phyloP scores from a whole-genome alignment of 2,797 vertebrate genomes.

The Phataginus tetradactyla region DNA sequence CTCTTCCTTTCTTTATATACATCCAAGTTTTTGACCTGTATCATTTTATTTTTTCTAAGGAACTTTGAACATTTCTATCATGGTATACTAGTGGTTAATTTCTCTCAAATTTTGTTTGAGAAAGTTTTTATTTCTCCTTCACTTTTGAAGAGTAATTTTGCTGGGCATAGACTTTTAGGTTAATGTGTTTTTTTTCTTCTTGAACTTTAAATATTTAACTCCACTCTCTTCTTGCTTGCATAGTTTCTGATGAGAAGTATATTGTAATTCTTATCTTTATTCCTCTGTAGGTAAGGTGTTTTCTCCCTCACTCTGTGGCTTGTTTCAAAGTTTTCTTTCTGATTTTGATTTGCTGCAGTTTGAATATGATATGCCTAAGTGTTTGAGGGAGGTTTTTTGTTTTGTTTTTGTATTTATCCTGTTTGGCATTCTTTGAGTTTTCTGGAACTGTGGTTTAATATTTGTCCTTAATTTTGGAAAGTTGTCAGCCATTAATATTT shows the following conservation, averaged over 20 bases:
- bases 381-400: not conserved
- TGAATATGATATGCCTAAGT: not conserved
- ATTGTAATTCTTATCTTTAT: not conserved
- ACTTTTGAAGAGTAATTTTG: constrained; percentile 18
- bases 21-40: not conserved
- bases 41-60: not conserved
- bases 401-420: not conserved
- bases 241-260: not conserved
- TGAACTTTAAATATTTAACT: not conserved
- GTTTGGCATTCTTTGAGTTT: not conserved
- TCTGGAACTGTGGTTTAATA: not conserved
- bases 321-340: not conserved
- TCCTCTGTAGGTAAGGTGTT: not conserved
- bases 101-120: not conserved
- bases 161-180: not conserved
- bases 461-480: not conserved
- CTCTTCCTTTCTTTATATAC: not conserved
- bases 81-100: not conserved
- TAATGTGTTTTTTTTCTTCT: not conserved
- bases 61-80: not conserved
- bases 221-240: not conserved
- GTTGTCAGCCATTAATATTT: not conserved
- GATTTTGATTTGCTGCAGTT: not conserved
- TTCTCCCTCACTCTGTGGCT: not conserved
- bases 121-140: not conserved